phyloP scores from a whole-genome alignment of 2,797 vertebrate genomes.

The Eupleurogrammus muticus region DNA sequence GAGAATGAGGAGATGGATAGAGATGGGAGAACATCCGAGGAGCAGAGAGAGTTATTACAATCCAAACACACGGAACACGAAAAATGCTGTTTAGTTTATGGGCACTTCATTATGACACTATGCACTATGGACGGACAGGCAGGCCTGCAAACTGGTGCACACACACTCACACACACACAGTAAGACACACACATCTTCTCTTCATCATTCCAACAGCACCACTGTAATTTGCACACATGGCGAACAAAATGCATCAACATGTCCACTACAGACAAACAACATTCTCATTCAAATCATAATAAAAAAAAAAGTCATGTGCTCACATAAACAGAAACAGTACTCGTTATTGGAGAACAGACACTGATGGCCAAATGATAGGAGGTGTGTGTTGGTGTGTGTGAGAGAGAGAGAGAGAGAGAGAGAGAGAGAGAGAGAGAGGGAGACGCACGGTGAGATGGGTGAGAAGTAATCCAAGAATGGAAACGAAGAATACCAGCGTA shows the following conservation, averaged over 20 bases:
- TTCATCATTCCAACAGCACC: slow-evolving; percentile 61
- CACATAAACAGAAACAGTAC: slow-evolving; percentile 84
- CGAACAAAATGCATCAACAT: slow-evolving; percentile 58
- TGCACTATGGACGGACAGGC: slow-evolving; percentile 72
- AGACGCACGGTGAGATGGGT: slow-evolving; percentile 74
- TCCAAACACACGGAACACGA: slow-evolving; percentile 75
- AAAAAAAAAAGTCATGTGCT: slow-evolving; percentile 73
- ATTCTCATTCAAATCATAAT: slow-evolving; percentile 66
- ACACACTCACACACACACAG: slow-evolving; percentile 19
- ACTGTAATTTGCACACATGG: slow-evolving; percentile 58
- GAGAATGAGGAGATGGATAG: slow-evolving; percentile 69
- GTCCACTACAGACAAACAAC: slow-evolving; percentile 56
- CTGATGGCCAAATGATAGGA: slow-evolving; percentile 74
- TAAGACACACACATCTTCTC: slow-evolving; percentile 30
- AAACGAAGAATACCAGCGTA: slow-evolving; percentile 82
- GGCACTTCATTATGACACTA: slow-evolving; percentile 72
- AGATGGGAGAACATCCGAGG: slow-evolving; percentile 75
- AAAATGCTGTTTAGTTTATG: slow-evolving; percentile 78
- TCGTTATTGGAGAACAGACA: slow-evolving; percentile 78
- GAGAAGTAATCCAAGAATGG: slow-evolving; percentile 80
- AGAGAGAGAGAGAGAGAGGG: slow-evolving; percentile 54
- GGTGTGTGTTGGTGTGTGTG: slow-evolving; percentile 57
- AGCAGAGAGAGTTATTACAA: slow-evolving; percentile 83
- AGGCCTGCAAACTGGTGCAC: slow-evolving; percentile 66
- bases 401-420: slow-evolving; percentile 56